Conservation (phyloP, 2,113 vertebrate genomes). For the Rhagologus leucostigma region DNA sequence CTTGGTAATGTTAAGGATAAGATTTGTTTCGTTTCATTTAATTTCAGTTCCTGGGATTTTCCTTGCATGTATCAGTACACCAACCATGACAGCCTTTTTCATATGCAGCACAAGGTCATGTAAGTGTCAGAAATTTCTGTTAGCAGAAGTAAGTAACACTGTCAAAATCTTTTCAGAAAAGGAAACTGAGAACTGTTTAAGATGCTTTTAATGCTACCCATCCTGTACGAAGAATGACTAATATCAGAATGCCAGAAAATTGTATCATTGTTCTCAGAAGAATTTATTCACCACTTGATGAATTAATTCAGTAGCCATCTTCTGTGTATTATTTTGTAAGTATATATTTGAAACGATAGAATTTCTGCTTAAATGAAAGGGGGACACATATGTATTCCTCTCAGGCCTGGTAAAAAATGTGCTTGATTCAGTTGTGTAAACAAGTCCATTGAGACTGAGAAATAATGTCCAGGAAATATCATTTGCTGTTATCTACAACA, state of each 20-base stretch:
- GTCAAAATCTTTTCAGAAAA: not conserved
- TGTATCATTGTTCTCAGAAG: not conserved
- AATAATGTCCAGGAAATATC: not conserved
- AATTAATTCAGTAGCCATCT: not conserved
- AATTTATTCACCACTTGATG: not conserved
- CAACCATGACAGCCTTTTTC: not conserved
- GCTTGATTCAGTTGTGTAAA: not conserved
- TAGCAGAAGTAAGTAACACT: conserved; percentile 1
- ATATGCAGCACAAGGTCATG: not conserved
- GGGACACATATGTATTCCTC: not conserved
- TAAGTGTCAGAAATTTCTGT: not conserved
- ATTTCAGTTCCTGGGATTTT: not conserved
- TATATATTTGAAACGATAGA: not conserved
- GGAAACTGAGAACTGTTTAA: not conserved
- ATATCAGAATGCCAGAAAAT: not conserved
- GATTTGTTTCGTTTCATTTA: not conserved
- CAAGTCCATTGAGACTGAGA: not conserved
- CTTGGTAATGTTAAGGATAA: not conserved
- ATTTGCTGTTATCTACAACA: not conserved
- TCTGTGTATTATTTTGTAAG: not conserved
- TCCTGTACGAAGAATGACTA: not conserved
- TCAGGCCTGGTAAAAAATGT: not conserved
- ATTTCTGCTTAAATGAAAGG: not conserved
- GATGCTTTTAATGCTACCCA: not conserved
- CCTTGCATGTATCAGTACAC: not conserved